phyloP scores from a whole-genome alignment of 2,797 vertebrate genomes.

The Sebastes diploproa region DNA sequence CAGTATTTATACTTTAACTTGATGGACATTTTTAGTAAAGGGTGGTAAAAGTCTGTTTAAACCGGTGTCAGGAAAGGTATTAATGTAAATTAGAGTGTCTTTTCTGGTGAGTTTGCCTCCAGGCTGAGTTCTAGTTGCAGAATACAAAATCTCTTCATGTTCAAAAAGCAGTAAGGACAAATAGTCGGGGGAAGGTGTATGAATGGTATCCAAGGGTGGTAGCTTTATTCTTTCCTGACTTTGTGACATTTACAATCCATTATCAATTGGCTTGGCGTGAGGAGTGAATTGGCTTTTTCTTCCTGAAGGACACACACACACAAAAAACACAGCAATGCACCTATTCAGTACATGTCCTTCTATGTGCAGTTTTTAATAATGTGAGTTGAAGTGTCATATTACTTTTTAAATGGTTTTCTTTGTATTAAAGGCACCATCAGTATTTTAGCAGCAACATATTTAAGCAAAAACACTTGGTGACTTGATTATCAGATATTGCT shows the following conservation, averaged over 20 bases:
- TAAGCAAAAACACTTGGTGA: background rate
- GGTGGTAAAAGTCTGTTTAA: background rate
- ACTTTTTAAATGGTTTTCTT: background rate
- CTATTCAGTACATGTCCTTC: background rate
- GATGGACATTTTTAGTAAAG: background rate
- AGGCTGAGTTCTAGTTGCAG: background rate
- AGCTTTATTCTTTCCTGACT: background rate
- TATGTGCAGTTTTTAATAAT: background rate
- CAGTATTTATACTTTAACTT: background rate
- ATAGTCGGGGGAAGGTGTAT: background rate
- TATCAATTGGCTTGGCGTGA: background rate
- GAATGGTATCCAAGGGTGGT: background rate
- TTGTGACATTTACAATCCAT: constrained; percentile 17
- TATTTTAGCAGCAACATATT: background rate
- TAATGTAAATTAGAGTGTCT: background rate
- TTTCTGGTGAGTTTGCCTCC: background rate
- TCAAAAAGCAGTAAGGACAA: background rate
- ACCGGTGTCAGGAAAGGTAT: background rate
- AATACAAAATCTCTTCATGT: background rate
- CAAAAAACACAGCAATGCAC: background rate
- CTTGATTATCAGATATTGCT: background rate
- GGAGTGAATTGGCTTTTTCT: background rate
- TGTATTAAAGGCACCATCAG: background rate
- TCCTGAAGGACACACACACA: background rate
- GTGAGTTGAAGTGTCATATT: background rate